Evolutionary conservation across 2,888 invertebrate species (phyloP).

Genomic region (Drosophila suboccidentalis): DNA sequence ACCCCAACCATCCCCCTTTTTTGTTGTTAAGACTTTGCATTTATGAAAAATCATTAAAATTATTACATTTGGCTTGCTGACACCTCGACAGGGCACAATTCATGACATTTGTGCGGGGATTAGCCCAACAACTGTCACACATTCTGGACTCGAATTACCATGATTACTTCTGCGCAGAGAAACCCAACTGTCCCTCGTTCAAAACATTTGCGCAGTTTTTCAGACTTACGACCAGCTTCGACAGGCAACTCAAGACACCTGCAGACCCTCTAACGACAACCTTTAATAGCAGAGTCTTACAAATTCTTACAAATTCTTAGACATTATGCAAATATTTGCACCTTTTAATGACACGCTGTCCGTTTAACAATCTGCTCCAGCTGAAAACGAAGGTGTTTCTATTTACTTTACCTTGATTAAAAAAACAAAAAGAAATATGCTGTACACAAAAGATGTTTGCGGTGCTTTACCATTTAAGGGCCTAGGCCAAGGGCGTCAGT

Average conservation of each 20-base stretch:
- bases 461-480: constrained; percentile 28
- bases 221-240: constrained; percentile 44
- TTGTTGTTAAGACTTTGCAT: constrained; percentile 49
- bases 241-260: constrained; percentile 45
- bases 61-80: constrained; percentile 80
- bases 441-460: constrained; percentile 38
- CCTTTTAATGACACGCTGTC: constrained; percentile 67
- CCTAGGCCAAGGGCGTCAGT: constrained; percentile 56
- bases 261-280: constrained; percentile 34
- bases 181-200: constrained; percentile 21
- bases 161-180: constrained; percentile 51
- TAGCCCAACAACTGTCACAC: constrained; percentile 80
- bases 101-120: constrained; percentile 78
- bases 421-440: constrained; percentile 29
- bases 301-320: constrained; percentile 46
- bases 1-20: not conserved
- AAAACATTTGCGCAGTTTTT: constrained; percentile 52
- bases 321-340: constrained; percentile 75
- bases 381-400: constrained; percentile 65
- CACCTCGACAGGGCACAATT: constrained; percentile 65
- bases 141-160: constrained; percentile 75
- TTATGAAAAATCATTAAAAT: constrained; percentile 81
- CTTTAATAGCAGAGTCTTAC: constrained; percentile 55
- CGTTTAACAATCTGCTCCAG: constrained; percentile 60
- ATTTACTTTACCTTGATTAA: constrained; percentile 50